These are phyloP conservation scores for Chymomyza costata DNA, from an alignment of 1,140 invertebrate species.

Conservation along the genomic window DNA sequence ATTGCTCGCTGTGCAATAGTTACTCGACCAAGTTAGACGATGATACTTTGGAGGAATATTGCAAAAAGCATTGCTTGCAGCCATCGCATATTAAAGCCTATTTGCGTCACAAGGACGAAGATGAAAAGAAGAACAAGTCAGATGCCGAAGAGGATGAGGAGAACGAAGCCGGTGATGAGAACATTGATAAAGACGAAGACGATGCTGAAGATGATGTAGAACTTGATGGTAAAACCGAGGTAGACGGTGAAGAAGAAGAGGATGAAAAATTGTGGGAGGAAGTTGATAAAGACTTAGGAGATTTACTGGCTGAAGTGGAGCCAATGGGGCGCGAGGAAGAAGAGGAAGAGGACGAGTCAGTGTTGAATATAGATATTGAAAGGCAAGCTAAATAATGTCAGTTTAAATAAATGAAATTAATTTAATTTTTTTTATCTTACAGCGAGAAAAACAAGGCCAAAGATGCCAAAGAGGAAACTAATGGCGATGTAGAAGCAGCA, in stretches of 20 bases:
- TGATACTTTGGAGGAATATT: constrained; percentile 77
- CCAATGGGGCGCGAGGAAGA: constrained; percentile 77
- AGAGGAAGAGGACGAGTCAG: constrained; percentile 83
- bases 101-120: constrained; percentile 84
- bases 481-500: constrained; percentile 30
- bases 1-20: constrained; percentile 84
- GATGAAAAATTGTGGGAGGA: constrained; percentile 84
- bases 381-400: constrained; percentile 43
- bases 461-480: constrained; percentile 51
- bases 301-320: constrained; percentile 81
- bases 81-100: constrained; percentile 84
- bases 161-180: constrained; percentile 25
- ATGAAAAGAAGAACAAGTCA: constrained; percentile 76
- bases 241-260: constrained; percentile 74
- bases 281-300: constrained; percentile 85
- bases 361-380: constrained; percentile 76
- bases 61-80: constrained; percentile 83
- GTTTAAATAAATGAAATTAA: not conserved
- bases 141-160: constrained; percentile 52
- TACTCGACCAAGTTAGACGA: constrained; percentile 82
- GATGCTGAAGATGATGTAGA: constrained; percentile 71
- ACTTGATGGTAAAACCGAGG: constrained; percentile 78
- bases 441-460: constrained; percentile 66
- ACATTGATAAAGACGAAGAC: constrained; percentile 28
- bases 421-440: constrained; percentile 2